These are phyloP conservation scores for Lagothrix lagotricha DNA, from an alignment of 2,797 vertebrate species.

Conservation along the genomic window DNA sequence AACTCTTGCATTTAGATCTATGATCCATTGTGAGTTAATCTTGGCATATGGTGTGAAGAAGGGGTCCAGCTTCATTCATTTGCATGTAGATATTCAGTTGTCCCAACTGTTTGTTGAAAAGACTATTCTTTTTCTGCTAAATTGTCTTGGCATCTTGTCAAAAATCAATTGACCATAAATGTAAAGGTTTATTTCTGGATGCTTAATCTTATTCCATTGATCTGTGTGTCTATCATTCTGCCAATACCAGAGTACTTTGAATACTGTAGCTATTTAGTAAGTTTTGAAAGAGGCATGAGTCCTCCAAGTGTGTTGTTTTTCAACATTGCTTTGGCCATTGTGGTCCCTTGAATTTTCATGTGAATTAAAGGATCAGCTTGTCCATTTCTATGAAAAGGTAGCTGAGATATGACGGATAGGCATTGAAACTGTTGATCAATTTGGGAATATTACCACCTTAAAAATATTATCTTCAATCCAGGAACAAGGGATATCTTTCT, in stretches of 20 bases:
- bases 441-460: neutral
- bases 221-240: neutral
- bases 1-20: neutral
- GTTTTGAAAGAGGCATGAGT: neutral
- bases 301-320: neutral
- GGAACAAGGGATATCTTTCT: neutral
- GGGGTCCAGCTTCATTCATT: neutral
- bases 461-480: neutral
- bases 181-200: neutral
- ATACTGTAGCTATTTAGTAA: neutral
- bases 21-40: neutral
- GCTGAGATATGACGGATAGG: neutral
- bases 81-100: neutral
- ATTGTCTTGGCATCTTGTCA: neutral
- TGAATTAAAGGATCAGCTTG: neutral
- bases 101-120: neutral
- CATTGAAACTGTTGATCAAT: neutral
- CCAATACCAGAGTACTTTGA: neutral
- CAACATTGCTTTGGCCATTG: neutral
- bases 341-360: neutral
- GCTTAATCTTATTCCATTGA: neutral
- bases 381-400: neutral
- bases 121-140: neutral
- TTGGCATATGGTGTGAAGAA: neutral
- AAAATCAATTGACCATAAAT: neutral